Evolutionary conservation across 2,888 invertebrate genomes (phyloP).

Genomic region (Apotomis turbidana): DNA sequence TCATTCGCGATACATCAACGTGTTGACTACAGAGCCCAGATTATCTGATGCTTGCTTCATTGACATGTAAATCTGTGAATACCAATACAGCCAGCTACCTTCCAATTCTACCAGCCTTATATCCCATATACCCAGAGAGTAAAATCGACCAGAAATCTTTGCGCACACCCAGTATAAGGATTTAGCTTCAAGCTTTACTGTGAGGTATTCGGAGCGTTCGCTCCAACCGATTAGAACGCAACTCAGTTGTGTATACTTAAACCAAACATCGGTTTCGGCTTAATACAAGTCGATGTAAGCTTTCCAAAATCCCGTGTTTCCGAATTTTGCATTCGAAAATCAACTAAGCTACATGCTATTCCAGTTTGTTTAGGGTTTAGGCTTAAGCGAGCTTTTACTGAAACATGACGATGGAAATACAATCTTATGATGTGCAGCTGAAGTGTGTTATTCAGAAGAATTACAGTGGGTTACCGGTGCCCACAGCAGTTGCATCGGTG

Average conservation of each 20-base stretch:
- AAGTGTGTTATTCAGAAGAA: too few relatives aligned
- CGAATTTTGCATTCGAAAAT: neutral
- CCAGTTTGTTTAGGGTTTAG: neutral
- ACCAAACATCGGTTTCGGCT: conserved; percentile 6
- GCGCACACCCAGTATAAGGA: too few relatives aligned
- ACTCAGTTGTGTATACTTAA: neutral
- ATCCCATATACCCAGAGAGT: neutral
- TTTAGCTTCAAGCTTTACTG: neutral
- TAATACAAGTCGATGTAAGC: conserved; percentile 5
- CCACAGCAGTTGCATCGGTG: too few relatives aligned
- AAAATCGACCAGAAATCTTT: neutral
- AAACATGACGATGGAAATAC: neutral
- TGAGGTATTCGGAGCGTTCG: neutral
- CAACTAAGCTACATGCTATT: neutral
- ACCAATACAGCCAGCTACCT: neutral
- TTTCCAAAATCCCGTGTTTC: neutral
- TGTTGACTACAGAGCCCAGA: neutral
- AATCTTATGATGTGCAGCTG: too few relatives aligned
- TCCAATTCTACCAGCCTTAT: neutral
- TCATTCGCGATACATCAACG: too few relatives aligned
- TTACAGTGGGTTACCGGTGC: too few relatives aligned
- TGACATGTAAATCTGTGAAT: neutral
- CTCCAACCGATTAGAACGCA: neutral
- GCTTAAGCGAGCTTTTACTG: neutral
- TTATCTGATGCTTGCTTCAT: neutral